phyloP scores from a whole-genome alignment of 2,113 vertebrate species.

The Herpetotheres cachinnans region DNA sequence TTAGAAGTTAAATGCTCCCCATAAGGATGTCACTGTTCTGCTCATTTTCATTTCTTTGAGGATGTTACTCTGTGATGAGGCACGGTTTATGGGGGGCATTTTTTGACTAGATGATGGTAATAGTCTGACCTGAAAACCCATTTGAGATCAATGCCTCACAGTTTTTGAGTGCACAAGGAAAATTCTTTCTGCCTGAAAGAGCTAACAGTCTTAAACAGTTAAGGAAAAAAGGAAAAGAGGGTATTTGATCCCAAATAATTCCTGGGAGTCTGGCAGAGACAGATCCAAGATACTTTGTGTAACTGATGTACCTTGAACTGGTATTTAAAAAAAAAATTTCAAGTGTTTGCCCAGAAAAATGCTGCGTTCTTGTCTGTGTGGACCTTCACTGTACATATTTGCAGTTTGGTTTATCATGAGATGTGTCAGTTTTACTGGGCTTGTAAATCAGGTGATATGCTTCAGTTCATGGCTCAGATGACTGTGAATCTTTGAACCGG shows the following conservation, averaged over 20 bases:
- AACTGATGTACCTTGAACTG: not conserved
- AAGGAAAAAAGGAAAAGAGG: not conserved
- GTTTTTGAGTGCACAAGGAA: not conserved
- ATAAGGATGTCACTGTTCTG: no score
- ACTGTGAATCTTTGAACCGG: not conserved
- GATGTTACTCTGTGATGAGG: not conserved
- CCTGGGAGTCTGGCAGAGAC: not conserved
- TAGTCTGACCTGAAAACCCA: not conserved
- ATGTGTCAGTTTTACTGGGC: not conserved
- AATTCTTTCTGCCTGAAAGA: not conserved
- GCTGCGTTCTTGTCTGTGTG: rapidly evolving
- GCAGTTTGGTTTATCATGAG: not conserved
- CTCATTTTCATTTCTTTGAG: not conserved
- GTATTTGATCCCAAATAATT: not conserved
- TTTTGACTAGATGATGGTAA: not conserved
- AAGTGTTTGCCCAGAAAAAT: not conserved
- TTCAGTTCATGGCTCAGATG: not conserved
- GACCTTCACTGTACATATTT: not conserved
- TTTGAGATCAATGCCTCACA: not conserved
- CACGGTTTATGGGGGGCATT: not conserved
- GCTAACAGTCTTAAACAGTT: not conserved
- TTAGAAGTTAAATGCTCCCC: not conserved
- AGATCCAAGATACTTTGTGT: not conserved
- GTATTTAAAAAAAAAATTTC: not conserved
- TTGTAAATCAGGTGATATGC: not conserved